Evolutionary conservation across 2,797 vertebrate species (phyloP), one percentile per base, ranked within the genome.

Genomic region (Anolis apletophallus): DNA sequence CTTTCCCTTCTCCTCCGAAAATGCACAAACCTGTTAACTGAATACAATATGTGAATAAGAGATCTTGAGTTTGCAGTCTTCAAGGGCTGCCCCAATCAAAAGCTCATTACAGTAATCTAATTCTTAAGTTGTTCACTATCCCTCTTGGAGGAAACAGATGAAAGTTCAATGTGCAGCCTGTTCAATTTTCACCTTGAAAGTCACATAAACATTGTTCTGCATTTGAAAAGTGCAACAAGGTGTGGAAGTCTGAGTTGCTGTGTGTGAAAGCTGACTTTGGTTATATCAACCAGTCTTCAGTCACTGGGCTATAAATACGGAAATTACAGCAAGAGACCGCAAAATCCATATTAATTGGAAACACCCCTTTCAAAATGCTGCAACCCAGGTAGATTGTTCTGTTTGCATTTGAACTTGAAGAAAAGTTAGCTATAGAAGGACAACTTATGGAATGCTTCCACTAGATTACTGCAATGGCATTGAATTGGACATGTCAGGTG

Each of bases 1-100:
- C 13, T 0, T 26, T 0, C 0, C 0, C 1, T 3, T 46, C 2
- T n/a, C 1, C 9, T 4, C 0, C 19, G 32, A 64, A 61, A 61
- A 46, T 13, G 1, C 17, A 29, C 34, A 57, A 72, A 16, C 13
- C 40, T 76, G 12, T 72, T 8, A 77, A 14, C 17, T 21, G 8
- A 74, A 75, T 2, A 29, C 71, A 40, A 23, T 72, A 76, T n/a
- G 3, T 52, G 73, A 74, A 29, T 12, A 21, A n/a, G 23, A 75
- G 14, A 76, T 76, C 34, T 21, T 40, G 32, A 19, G 34, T 19
- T 40, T 72, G 16, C 69, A 72, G 34, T 40, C 69, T 72, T 72
- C 8, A 72, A 19, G 19, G 6, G 34, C 69, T 72, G 5, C 69
- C 11, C 69, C 69, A 72, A 21, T 72, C 36, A 72, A 72, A 40